Evolutionary conservation across 2,888 invertebrate species (phyloP).

Genomic region (Agelastica alni): DNA sequence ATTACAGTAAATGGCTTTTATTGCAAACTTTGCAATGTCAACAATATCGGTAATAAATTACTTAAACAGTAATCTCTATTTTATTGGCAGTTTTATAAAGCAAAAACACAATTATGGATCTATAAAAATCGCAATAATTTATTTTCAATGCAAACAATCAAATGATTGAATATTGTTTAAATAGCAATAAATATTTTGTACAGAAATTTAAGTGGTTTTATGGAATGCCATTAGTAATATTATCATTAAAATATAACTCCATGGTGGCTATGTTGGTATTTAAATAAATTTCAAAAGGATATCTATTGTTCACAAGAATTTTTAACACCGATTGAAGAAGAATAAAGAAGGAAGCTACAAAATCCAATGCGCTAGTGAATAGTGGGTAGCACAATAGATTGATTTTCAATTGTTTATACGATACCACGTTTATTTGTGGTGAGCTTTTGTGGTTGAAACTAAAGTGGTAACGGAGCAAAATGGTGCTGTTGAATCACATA

Average conservation of each 20-base stretch:
- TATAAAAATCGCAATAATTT: background rate
- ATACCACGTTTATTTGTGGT: slow-evolving; percentile 11
- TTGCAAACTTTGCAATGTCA: too few species aligned
- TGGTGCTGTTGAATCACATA: background rate
- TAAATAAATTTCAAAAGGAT: background rate
- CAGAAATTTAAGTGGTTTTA: background rate
- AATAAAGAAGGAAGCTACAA: background rate
- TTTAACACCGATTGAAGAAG: background rate
- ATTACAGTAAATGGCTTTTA: too few species aligned
- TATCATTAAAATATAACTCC: background rate
- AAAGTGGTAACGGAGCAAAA: background rate
- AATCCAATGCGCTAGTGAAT: background rate
- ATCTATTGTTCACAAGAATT: background rate
- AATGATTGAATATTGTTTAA: background rate
- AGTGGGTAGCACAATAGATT: slow-evolving; percentile 13
- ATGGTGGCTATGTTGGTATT: background rate
- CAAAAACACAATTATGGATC: too few species aligned
- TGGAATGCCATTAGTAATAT: background rate
- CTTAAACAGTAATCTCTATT: too few species aligned
- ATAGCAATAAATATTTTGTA: background rate
- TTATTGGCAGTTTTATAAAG: too few species aligned
- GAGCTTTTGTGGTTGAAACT: slow-evolving; percentile 1
- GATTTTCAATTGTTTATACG: slow-evolving; percentile 15
- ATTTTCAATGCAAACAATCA: background rate
- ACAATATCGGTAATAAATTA: too few species aligned